Evolutionary conservation across 2,888 invertebrate species (phyloP), one percentile per base, ranked within the genome.

Genomic region (Heliconius cydno): DNA sequence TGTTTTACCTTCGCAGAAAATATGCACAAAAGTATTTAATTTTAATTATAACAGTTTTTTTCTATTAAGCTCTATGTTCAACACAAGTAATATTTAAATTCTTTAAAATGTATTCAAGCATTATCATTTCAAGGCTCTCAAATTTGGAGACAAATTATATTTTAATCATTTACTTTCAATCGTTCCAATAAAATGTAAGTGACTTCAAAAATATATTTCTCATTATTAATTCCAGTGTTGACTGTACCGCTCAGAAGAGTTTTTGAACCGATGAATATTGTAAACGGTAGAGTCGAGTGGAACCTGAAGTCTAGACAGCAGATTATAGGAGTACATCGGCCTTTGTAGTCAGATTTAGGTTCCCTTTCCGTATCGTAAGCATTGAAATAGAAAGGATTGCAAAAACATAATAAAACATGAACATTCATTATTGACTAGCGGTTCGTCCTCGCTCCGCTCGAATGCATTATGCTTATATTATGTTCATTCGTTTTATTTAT

Each of bases 191-290:
- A 75, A 75, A 65, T 25, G 2, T 75, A 2, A 66, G 41, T 65
- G 41, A 38, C 22, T 65, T 75, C 41, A 41, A 67, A 46, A 73
- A 70, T 68, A 74, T 68, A 63, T 71, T 74, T 65, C 41, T 63
- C 73, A 76, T 68, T 63, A 75, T 28, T 57, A 60, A 66, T 76
- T 77, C 30, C 57, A 72, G 63, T 78, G 81, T 76, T 76, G 80
- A 80, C 76, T 73, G 68, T 81, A 78, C 66, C 65, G 65, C 74
- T 77, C 60, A 67, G 75, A 77, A 66, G 79, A 80, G 79, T 81
- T 82, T 82, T 83, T 82, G 78, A 83, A 83, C 78, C 83, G 78
- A 81, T 83, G 80, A 81, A 83, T 82, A 83, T 83, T 82, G 82
- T 81, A 82, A 78, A 77, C 77, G 76, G 67, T 63, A 79, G 67